Evolutionary conservation across 1,140 invertebrate genomes (phyloP).

Genomic region (Euglossa dilemma): DNA sequence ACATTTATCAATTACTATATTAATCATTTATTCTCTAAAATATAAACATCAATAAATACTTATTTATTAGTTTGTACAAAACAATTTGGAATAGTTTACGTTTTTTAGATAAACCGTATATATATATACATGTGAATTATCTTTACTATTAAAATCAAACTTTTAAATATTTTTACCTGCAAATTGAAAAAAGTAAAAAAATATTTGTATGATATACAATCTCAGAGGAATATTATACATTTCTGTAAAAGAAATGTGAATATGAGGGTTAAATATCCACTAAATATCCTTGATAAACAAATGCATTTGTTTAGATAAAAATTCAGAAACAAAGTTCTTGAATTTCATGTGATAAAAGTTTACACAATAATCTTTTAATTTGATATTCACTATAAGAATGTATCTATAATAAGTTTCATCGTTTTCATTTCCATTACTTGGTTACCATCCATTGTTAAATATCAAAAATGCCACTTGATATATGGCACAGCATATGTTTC

Average conservation of each 20-base stretch:
- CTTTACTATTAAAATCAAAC: background rate
- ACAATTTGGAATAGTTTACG: background rate
- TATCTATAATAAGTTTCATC: slow-evolving; percentile 19
- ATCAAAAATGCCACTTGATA: slow-evolving; percentile 41
- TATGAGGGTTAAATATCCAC: background rate
- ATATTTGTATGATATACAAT: slow-evolving; percentile 6
- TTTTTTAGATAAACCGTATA: background rate
- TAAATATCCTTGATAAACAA: slow-evolving; percentile 6
- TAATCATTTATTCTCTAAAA: background rate
- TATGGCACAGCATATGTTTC: slow-evolving; percentile 31
- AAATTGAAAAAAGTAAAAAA: background rate
- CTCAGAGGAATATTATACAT: slow-evolving; percentile 1
- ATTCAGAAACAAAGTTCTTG: slow-evolving; percentile 5
- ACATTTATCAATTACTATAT: background rate
- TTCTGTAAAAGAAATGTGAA: slow-evolving; percentile 3
- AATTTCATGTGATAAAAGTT: slow-evolving; percentile 20
- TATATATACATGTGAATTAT: background rate
- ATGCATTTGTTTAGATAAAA: slow-evolving; percentile 22
- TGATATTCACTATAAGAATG: slow-evolving; percentile 17
- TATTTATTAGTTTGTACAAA: background rate
- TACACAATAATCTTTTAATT: slow-evolving; percentile 27
- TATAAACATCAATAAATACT: background rate
- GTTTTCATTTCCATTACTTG: slow-evolving; percentile 26
- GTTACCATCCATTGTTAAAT: slow-evolving; percentile 43
- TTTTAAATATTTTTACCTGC: slow-evolving; percentile 9